Conservation (phyloP, 2,888 invertebrate genomes). For the Erpobdella octoculata region DNA sequence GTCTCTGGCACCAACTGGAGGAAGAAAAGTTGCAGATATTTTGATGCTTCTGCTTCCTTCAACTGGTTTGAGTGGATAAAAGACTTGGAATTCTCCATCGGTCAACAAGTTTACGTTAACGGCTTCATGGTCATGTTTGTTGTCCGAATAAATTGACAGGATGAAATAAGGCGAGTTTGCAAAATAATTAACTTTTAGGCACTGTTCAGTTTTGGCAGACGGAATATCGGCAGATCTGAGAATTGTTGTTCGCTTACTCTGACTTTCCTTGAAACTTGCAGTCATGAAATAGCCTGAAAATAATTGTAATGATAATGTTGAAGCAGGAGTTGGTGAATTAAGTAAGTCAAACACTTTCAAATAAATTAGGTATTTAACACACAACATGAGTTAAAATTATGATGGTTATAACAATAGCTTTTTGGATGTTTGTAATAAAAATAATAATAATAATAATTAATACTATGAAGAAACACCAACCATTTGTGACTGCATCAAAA, state of each 20-base stretch:
- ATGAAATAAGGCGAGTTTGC: background rate
- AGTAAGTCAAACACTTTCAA: background rate
- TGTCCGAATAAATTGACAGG: constrained; percentile 5
- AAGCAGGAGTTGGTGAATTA: background rate
- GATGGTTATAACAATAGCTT: background rate
- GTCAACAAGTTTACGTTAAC: background rate
- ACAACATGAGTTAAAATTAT: background rate
- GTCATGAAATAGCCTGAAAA: constrained; percentile 20
- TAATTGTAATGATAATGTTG: constrained; percentile 4
- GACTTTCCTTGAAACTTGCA: background rate
- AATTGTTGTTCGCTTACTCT: background rate
- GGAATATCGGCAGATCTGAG: constrained; percentile 10
- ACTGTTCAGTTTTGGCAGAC: background rate
- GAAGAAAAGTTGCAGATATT: background rate
- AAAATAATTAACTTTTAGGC: constrained; percentile 22
- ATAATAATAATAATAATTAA: too few species aligned
- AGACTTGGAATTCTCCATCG: constrained; percentile 2
- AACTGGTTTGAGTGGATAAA: background rate
- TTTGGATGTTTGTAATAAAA: background rate
- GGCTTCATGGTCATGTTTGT: background rate
- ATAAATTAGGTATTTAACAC: too few species aligned
- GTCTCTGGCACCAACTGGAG: background rate
- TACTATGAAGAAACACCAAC: background rate
- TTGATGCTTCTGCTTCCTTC: background rate
- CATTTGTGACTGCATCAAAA: constrained; percentile 1